phyloP scores from a whole-genome alignment of 2,888 invertebrate genomes.

The Caenorhabditis japonica region DNA sequence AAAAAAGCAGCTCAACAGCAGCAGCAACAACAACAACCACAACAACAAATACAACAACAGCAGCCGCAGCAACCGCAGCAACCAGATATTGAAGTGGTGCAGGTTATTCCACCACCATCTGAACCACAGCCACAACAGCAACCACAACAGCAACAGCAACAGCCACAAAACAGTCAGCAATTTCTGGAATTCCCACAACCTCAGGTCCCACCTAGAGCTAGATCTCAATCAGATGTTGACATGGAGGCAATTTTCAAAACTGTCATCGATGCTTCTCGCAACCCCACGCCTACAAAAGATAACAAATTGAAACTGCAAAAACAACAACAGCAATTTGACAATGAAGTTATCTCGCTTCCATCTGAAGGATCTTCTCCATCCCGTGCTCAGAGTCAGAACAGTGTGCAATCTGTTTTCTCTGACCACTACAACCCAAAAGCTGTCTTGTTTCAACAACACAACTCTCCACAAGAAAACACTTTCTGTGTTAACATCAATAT shows the following conservation, averaged over 20 bases:
- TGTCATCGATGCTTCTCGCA: slow-evolving; percentile 63
- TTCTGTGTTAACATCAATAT: slow-evolving; percentile 1
- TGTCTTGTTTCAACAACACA: slow-evolving; percentile 17
- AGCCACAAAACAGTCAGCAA: neutral
- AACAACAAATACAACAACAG: too few relatives aligned
- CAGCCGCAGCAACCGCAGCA: neutral
- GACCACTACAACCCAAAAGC: slow-evolving; percentile 13
- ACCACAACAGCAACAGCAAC: neutral
- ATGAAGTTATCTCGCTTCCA: slow-evolving; percentile 27
- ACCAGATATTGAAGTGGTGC: slow-evolving; percentile 18
- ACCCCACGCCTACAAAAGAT: neutral
- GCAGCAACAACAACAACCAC: too few relatives aligned
- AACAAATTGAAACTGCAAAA: neutral
- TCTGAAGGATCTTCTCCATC: slow-evolving; percentile 33
- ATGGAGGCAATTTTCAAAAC: slow-evolving; percentile 76
- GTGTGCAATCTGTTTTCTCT: slow-evolving; percentile 31
- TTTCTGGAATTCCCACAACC: slow-evolving; percentile 14
- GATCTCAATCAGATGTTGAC: slow-evolving; percentile 57
- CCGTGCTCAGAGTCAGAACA: slow-evolving; percentile 23
- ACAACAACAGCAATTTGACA: slow-evolving; percentile 24
- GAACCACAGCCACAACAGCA: neutral
- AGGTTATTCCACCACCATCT: slow-evolving; percentile 3
- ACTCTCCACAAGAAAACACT: slow-evolving; percentile 23
- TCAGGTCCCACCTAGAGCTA: neutral
- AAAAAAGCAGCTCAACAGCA: slow-evolving; percentile 2